Base-by-base conservation (phyloP, 2,888 invertebrate genomes). In the Drosophila fulvimacula region DNA sequence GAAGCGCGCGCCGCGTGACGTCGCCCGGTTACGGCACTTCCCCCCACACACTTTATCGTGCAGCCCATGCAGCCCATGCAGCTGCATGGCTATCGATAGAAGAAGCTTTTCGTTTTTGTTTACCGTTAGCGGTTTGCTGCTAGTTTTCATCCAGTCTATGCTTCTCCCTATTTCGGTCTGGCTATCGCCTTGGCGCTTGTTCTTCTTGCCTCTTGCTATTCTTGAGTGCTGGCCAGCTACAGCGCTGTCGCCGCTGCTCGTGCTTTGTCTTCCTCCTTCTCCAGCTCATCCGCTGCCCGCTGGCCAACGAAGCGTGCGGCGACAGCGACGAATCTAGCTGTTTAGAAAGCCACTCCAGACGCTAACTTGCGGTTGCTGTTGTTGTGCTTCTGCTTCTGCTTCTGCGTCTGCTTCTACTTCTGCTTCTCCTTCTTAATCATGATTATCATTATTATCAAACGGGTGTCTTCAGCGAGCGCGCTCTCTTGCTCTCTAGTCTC, bases 271-370 rank as follows among this genome's bases (percentile, higher is more conserved):
- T 46, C 72, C 30, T 10, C 64, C 38, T 19, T 51, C 39, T 27
- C 7, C 38, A n/a, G 39, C 32, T n/a, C 53, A 7, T 17, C 51
- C 44, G 55, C 38, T 52, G n/a, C 53, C 65, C 69, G 59, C 66
- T 73, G 64, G 52, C 88, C 89, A 88, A 64, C 89, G 71, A 78
- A 89, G 81, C 84, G 86, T 85, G 76, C 59, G 76, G 73, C 49
- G 17, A 30, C 30, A 11, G 30, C 27, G 48, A 5, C 48, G 71
- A 69, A 66, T 71, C 55, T 57, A 11, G 65, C 65, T 79, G 69
- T 87, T 84, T 84, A 89, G 83, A 84, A 84, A 84, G 89, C 82
- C 87, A 80, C 87, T 76, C 66, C 75, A 81, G 77, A 78, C 73
- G 46, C 53, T 21, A 46, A 36, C 44, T 48, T 66, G 13, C 36